Conservation (phyloP, 2,113 vertebrate species). For the Protobothrops mucrosquamatus region DNA sequence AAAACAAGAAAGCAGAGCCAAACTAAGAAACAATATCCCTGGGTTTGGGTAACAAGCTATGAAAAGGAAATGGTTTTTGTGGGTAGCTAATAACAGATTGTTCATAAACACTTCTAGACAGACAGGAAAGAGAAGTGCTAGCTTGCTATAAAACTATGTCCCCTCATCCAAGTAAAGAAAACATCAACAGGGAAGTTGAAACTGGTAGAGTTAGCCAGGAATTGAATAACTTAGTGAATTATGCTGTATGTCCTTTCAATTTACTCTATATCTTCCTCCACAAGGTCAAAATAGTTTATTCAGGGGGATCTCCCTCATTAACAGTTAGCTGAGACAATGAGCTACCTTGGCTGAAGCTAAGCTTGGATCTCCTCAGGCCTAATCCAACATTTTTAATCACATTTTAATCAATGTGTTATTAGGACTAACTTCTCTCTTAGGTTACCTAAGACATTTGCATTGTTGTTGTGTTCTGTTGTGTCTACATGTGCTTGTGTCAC, state of each 20-base stretch:
- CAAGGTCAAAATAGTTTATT: not conserved
- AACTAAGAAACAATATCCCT: not conserved
- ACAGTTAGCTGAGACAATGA: not conserved
- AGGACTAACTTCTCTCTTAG: too few relatives aligned
- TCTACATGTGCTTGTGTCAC: not conserved
- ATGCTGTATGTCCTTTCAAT: not conserved
- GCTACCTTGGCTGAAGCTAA: not conserved
- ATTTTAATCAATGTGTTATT: not conserved
- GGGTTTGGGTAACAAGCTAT: not conserved
- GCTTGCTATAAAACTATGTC: not conserved
- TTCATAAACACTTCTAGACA: constrained; percentile 19
- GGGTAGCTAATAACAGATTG: constrained; percentile 13
- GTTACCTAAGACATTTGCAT: not conserved
- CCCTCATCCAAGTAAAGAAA: not conserved
- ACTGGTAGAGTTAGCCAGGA: not conserved
- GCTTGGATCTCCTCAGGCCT: not conserved
- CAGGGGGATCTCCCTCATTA: not conserved
- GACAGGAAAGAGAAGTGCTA: constrained; percentile 16
- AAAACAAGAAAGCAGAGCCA: not conserved
- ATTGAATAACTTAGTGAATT: not conserved
- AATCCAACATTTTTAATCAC: not conserved
- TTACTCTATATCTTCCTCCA: not conserved
- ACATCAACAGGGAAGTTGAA: not conserved
- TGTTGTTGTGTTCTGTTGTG: not conserved
- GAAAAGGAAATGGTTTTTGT: constrained; percentile 24